phyloP scores from a whole-genome alignment of 2,888 invertebrate species.

The Sclerodermus sp. region DNA sequence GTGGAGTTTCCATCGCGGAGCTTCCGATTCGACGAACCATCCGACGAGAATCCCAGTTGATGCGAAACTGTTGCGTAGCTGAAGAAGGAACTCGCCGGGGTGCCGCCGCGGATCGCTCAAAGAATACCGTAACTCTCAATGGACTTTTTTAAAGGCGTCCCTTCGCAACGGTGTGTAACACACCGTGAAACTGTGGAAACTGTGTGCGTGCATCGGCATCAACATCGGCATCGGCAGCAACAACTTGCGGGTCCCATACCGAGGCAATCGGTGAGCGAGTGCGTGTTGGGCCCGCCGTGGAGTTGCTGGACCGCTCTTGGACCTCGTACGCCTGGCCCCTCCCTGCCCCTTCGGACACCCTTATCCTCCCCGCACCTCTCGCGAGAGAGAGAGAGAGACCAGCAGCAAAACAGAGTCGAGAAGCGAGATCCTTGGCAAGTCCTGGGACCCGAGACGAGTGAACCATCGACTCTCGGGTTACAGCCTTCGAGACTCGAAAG shows the following conservation, averaged over 20 bases:
- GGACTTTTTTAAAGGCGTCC: slow-evolving; percentile 22
- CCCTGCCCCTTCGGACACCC: not conserved
- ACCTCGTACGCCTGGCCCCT: slow-evolving; percentile 6
- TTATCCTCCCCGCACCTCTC: not conserved
- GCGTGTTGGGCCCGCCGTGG: slow-evolving; percentile 14
- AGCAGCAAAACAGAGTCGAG: not conserved
- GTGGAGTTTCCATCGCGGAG: no score
- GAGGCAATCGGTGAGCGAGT: not conserved
- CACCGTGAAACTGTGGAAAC: slow-evolving; percentile 5
- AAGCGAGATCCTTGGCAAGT: slow-evolving; percentile 26
- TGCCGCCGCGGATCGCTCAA: slow-evolving; percentile 15
- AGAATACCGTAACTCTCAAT: slow-evolving; percentile 34
- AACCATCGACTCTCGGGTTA: slow-evolving; percentile 27
- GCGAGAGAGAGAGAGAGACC: slow-evolving; percentile 5
- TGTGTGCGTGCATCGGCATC: slow-evolving; percentile 13
- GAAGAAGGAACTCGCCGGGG: not conserved
- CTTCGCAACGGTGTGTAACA: slow-evolving; percentile 4
- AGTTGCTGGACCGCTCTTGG: slow-evolving; percentile 34
- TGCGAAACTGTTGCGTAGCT: no score
- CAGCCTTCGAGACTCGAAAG: slow-evolving; percentile 28
- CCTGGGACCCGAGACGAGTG: slow-evolving; percentile 26
- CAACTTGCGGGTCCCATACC: slow-evolving; percentile 10
- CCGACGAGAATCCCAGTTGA: no score
- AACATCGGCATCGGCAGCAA: slow-evolving; percentile 9
- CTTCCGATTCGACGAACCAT: no score